Conservation (phyloP, 2,888 invertebrate species). For the Drosophila algonquin region DNA sequence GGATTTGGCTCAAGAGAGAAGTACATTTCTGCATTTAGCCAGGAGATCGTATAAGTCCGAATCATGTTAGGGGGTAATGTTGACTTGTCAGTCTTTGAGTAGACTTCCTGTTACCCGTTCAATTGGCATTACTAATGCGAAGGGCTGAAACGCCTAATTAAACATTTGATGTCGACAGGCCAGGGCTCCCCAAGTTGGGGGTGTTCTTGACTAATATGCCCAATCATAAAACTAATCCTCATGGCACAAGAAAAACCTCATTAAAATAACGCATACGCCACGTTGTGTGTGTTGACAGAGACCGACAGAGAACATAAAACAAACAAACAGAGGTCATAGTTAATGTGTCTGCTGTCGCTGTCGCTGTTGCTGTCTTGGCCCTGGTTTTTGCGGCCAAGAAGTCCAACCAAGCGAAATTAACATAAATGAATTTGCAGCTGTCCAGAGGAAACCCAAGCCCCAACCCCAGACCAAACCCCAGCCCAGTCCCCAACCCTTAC, state of each 20-base stretch:
- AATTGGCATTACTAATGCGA: constrained; percentile 22
- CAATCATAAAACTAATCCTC: constrained; percentile 78
- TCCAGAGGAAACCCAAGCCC: constrained; percentile 34
- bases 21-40: not conserved
- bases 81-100: not conserved
- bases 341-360: constrained; percentile 58
- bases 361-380: not conserved
- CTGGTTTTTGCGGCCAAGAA: constrained; percentile 66
- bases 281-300: constrained; percentile 59
- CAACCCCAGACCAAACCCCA: not conserved
- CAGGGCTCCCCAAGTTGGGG: not conserved
- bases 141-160: constrained; percentile 57
- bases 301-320: constrained; percentile 45
- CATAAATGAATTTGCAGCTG: constrained; percentile 79
- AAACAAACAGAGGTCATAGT: constrained; percentile 38
- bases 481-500: not conserved
- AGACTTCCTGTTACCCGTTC: not conserved
- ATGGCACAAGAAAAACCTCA: constrained; percentile 67
- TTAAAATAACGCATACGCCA: constrained; percentile 72
- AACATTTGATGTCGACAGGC: constrained; percentile 47
- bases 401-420: constrained; percentile 72
- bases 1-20: constrained; percentile 42
- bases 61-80: too few relatives aligned
- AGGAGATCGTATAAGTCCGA: not conserved
- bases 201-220: constrained; percentile 60